A percentile compares a stretch with the other conserved stretches of the same genome.
These are phyloP conservation scores for Charina bottae DNA, from an alignment of 2,113 vertebrate species.

Conservation along the genomic window DNA sequence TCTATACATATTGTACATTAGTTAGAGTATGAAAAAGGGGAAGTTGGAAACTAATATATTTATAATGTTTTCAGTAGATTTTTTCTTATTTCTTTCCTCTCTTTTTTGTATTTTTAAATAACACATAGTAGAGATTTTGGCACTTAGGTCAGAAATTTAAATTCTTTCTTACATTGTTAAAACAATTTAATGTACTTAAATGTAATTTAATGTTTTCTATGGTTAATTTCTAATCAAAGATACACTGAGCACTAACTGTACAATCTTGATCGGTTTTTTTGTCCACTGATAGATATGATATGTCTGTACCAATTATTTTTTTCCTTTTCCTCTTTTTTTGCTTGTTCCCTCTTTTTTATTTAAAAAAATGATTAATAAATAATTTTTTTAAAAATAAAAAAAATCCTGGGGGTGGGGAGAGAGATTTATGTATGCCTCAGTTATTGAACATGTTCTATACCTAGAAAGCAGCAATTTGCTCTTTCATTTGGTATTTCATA, in stretches of 20 bases:
- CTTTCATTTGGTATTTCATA: not conserved
- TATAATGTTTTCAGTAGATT: not conserved
- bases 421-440: not conserved
- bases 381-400: not conserved
- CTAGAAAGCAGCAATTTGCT: not conserved
- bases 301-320: not conserved
- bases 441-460: not conserved
- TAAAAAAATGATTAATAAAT: not conserved
- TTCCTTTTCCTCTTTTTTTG: not conserved
- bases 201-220: not conserved
- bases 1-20: not conserved
- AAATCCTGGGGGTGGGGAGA: not conserved
- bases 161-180: not conserved
- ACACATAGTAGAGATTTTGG: not conserved
- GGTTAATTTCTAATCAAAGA: not conserved
- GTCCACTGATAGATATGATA: not conserved
- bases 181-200: not conserved
- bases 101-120: not conserved
- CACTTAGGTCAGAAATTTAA: not conserved
- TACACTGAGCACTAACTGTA: not conserved
- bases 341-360: not conserved
- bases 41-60: not conserved
- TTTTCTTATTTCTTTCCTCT: not conserved
- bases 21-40: not conserved
- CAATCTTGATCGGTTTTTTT: not conserved